Evolutionary conservation across 2,113 vertebrate genomes (phyloP).

Genomic region (Psilopsiagon aymara): DNA sequence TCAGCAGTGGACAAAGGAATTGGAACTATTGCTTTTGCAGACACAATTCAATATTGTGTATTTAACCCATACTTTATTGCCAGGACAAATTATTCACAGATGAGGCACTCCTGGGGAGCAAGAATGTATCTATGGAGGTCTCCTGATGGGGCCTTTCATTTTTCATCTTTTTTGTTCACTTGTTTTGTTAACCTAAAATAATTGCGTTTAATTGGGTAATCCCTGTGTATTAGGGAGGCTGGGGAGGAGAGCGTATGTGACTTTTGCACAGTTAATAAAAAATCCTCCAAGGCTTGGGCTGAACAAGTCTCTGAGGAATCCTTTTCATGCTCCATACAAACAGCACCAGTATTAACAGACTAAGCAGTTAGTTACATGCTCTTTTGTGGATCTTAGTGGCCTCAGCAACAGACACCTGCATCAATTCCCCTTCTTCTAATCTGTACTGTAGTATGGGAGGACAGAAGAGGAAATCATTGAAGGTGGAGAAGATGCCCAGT

Average conservation of each 20-base stretch:
- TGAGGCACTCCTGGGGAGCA: neutral
- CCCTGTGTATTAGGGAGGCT: neutral
- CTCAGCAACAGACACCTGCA: neutral
- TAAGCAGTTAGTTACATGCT: neutral
- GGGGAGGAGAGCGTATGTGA: neutral
- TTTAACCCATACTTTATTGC: neutral
- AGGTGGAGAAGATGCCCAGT: neutral
- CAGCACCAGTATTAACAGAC: neutral
- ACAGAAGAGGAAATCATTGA: neutral
- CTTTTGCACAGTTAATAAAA: neutral
- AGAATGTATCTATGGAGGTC: neutral
- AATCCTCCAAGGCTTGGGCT: neutral
- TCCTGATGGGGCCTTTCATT: neutral
- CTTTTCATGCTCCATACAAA: neutral
- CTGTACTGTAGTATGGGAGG: neutral
- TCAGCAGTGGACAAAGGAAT: neutral
- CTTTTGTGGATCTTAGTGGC: neutral
- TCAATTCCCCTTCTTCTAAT: neutral
- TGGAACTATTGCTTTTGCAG: neutral
- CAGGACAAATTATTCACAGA: neutral
- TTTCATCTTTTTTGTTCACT: neutral
- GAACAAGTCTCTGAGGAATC: neutral
- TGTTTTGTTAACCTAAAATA: neutral
- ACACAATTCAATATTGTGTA: neutral
- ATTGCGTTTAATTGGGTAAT: neutral